Base-by-base conservation (phyloP, 2,888 invertebrate species). In the Drosophila macrospina region DNA sequence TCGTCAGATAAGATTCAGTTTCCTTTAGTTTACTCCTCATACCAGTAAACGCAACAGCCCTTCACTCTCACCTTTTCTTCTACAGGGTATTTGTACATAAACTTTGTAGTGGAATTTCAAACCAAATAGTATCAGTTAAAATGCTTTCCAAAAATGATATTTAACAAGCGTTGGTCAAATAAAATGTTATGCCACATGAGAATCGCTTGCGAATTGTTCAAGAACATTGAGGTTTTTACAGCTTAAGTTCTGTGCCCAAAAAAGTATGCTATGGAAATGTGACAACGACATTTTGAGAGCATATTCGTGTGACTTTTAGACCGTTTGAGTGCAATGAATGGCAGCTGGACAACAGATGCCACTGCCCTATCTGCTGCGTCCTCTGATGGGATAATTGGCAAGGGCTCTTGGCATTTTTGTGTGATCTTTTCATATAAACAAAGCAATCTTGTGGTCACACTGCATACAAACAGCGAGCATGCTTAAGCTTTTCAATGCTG, bases 401-500 rank as follows among this genome's bases (percentile, higher is more conserved):
- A 6, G 24, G 48, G 39, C 39, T 34, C 32, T 39, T n/a, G 20
- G 32, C 4, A 13, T 45, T 52, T 51, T 26, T 52, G 24, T 11
- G 36, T 15, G 24, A 7, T 51, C 5, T 1, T 37, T 13, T 34
- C 55, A 52, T 26, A 52, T 57, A 56, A 67, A 34, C 69, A 50
- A 64, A 50, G 59, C 70, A 16, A 65, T 54, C 16, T 44, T 30
- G 26, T 36, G n/a, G 30, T 24, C 30, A 16, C 32, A n/a, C 45
- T 39, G 28, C 41, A 64, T 42, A 65, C 52, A 45, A 62, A 65
- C 47, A 63, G 42, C 50, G 44, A 55, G 78, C 76, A 78, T 78
- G 84, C 81, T 80, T 84, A 78, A 73, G 64, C 67, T 64, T 80
- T 79, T 79, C 79, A 63, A 66, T 79, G 74, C 42, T 42, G 65